Conservation (phyloP, 2,113 vertebrate species). For the Eretmochelys imbricata region DNA sequence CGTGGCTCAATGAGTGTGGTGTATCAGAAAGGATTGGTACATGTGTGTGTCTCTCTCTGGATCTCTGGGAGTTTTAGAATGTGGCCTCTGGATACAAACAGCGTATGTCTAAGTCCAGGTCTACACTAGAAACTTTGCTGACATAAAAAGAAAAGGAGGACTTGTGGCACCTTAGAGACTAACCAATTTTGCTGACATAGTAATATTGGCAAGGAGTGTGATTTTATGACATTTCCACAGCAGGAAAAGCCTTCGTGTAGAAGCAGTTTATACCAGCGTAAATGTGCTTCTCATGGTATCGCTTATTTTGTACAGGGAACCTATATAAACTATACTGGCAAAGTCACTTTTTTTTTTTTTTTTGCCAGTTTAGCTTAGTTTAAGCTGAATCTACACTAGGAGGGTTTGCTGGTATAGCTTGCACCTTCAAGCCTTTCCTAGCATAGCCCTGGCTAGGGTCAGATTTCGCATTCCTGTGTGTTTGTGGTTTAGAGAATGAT, state of each 20-base stretch:
- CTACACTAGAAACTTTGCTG: background rate
- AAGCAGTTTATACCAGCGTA: background rate
- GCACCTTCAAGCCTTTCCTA: background rate
- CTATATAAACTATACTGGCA: too few relatives aligned
- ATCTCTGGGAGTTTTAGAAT: too few relatives aligned
- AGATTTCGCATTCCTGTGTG: background rate
- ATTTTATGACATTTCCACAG: background rate
- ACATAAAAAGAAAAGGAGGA: too few relatives aligned
- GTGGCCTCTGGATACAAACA: background rate
- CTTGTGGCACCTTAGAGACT: too few relatives aligned
- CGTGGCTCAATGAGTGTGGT: too few relatives aligned
- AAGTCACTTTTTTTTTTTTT: too few relatives aligned
- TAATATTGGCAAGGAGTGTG: background rate
- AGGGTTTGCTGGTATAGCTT: background rate
- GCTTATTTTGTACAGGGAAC: background rate
- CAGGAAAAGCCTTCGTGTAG: too few relatives aligned
- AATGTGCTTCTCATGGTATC: background rate
- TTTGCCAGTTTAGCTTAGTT: too few relatives aligned
- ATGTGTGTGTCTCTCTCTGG: too few relatives aligned
- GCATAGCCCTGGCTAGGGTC: background rate
- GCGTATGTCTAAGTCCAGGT: background rate
- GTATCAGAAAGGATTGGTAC: too few relatives aligned
- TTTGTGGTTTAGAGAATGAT: background rate
- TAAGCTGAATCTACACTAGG: too few relatives aligned
- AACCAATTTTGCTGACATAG: background rate